Percentiles rank a stretch among this genome's conserved stretches.
phyloP scores from a whole-genome alignment of 2,113 vertebrate species.

The Morone saxatilis region DNA sequence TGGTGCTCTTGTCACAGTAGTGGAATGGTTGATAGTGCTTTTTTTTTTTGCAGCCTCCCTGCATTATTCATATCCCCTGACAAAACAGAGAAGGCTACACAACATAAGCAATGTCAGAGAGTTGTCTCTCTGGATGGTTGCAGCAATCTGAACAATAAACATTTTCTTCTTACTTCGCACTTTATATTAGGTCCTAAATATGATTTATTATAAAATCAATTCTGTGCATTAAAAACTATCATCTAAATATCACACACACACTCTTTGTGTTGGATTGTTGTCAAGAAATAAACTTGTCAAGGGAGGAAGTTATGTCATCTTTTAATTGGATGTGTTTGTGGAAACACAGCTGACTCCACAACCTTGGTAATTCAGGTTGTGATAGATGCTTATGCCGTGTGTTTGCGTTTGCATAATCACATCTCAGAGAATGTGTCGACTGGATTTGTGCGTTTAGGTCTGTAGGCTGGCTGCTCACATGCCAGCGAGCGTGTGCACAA shows the following conservation, averaged over 20 bases:
- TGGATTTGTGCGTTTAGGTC: constrained; percentile 2
- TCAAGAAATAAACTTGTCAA: not conserved
- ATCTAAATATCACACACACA: not conserved
- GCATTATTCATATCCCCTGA: constrained; percentile 67
- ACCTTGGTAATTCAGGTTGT: constrained; percentile 25
- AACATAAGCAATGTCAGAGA: constrained; percentile 35
- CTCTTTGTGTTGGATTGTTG: not conserved
- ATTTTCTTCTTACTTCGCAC: constrained; percentile 5
- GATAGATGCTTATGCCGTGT: constrained; percentile 15
- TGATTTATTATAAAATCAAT: constrained; percentile 2
- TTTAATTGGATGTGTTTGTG: constrained; percentile 34
- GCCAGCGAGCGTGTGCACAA: not conserved
- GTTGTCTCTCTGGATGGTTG: constrained; percentile 28
- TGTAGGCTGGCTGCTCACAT: constrained; percentile 3
- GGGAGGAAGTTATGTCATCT: not conserved
- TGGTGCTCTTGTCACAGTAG: constrained; percentile 45
- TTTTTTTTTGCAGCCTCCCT: constrained; percentile 34
- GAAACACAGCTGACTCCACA: constrained; percentile 28
- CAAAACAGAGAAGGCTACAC: constrained; percentile 49
- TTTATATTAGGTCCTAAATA: constrained; percentile 7
- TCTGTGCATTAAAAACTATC: not conserved
- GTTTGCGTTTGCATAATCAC: constrained; percentile 40
- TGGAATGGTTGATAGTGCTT: constrained; percentile 57
- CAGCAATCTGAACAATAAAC: constrained; percentile 25
- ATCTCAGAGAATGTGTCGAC: constrained; percentile 13